Evolutionary conservation across 2,797 vertebrate species (phyloP).

Genomic region (Eulemur rubriventer): DNA sequence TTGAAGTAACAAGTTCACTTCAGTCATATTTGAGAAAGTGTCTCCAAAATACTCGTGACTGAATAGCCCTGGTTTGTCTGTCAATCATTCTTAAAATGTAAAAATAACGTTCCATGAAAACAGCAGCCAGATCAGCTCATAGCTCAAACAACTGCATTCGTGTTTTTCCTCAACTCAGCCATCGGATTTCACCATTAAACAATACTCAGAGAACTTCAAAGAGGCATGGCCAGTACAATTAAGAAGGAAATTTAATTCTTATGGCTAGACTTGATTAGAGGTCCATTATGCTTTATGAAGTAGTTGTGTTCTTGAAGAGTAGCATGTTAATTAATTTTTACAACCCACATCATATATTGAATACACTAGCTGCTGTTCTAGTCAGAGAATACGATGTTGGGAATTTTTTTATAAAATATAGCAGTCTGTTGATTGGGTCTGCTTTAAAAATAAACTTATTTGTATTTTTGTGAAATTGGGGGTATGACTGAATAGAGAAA

Average conservation of each 20-base stretch:
- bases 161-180: neutral
- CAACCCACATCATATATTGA: neutral
- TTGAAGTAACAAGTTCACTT: neutral
- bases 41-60: neutral
- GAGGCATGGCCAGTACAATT: neutral
- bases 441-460: neutral
- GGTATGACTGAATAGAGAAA: neutral
- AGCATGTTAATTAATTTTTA: neutral
- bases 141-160: neutral
- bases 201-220: neutral
- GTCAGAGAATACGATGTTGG: neutral
- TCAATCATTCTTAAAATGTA: neutral
- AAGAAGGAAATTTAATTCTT: neutral
- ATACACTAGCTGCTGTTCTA: neutral
- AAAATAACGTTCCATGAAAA: neutral
- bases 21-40: neutral
- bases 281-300: neutral
- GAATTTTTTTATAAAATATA: neutral
- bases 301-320: neutral
- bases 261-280: neutral
- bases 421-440: neutral
- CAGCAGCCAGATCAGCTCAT: neutral
- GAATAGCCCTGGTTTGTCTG: neutral
- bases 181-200: neutral
- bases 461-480: neutral